A percentile compares a stretch with the other conserved stretches of the same genome.
These are phyloP conservation scores for Drosophila nigromelanica DNA, from an alignment of 1,140 invertebrate genomes.

Conservation along the genomic window DNA sequence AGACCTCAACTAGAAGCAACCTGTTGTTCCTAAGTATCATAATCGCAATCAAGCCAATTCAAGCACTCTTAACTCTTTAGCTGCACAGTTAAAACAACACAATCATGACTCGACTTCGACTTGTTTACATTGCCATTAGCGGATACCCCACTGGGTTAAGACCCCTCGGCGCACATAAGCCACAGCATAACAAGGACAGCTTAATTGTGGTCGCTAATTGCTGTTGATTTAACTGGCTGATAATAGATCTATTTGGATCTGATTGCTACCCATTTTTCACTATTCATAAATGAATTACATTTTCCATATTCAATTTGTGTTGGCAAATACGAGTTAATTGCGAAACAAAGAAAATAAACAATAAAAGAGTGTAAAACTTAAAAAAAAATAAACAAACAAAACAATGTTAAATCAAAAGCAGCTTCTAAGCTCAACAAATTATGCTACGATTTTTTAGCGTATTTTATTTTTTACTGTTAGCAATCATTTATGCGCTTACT, in stretches of 20 bases:
- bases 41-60: background rate
- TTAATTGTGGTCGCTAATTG: conserved; percentile 43
- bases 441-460: conserved; percentile 55
- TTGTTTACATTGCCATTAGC: conserved; percentile 7
- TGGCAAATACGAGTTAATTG: conserved; percentile 19
- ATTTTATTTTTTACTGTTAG: conserved; percentile 23
- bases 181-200: conserved; percentile 9
- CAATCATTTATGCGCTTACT: conserved; percentile 52
- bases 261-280: background rate
- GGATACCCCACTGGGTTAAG: background rate
- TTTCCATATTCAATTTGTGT: conserved; percentile 5
- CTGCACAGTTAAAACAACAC: background rate
- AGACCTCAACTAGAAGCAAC: no score
- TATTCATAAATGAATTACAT: background rate
- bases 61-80: background rate
- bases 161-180: background rate
- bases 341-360: conserved; percentile 3
- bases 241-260: conserved; percentile 12
- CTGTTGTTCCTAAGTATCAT: background rate
- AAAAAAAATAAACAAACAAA: background rate
- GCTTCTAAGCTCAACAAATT: conserved; percentile 75
- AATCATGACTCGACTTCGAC: background rate
- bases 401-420: conserved; percentile 38
- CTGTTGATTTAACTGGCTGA: conserved; percentile 38
- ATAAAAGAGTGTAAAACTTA: background rate